phyloP scores from a whole-genome alignment of 2,888 invertebrate genomes.

The Patella ulyssiponensis region DNA sequence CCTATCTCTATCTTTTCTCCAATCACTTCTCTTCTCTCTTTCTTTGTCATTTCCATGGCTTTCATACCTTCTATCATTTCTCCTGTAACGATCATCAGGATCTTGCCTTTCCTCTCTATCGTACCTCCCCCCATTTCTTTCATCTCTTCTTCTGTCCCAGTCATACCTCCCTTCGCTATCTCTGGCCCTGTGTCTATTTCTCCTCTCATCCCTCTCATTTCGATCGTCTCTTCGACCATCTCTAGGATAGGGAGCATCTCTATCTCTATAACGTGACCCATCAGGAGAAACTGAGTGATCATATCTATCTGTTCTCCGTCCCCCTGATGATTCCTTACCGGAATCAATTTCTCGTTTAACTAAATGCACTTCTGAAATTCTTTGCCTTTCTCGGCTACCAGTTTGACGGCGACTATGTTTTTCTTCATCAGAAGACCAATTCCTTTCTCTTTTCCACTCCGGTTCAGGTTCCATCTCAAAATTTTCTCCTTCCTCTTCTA shows the following conservation, averaged over 20 bases:
- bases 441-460: conserved; percentile 11
- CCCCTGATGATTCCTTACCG: conserved; percentile 15
- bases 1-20: conserved; percentile 20
- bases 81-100: neutral
- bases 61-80: neutral
- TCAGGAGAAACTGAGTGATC: too few relatives aligned
- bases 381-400: conserved; percentile 5
- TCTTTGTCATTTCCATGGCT: conserved; percentile 12
- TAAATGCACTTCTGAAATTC: conserved; percentile 8
- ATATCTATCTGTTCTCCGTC: neutral
- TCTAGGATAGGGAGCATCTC: neutral
- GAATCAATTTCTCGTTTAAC: conserved; percentile 24
- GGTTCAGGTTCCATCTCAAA: neutral
- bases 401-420: neutral
- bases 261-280: too few relatives aligned
- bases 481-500: too few relatives aligned
- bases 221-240: conserved; percentile 13
- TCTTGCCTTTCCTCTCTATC: conserved; percentile 17
- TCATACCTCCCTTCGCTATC: conserved; percentile 5
- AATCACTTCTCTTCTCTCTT: conserved; percentile 12
- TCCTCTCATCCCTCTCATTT: conserved; percentile 21
- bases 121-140: conserved; percentile 1
- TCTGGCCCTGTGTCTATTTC: neutral
- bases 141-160: conserved; percentile 19
- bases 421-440: conserved; percentile 23